Conservation (phyloP, 2,113 vertebrate species). For the Cardinalis cardinalis region DNA sequence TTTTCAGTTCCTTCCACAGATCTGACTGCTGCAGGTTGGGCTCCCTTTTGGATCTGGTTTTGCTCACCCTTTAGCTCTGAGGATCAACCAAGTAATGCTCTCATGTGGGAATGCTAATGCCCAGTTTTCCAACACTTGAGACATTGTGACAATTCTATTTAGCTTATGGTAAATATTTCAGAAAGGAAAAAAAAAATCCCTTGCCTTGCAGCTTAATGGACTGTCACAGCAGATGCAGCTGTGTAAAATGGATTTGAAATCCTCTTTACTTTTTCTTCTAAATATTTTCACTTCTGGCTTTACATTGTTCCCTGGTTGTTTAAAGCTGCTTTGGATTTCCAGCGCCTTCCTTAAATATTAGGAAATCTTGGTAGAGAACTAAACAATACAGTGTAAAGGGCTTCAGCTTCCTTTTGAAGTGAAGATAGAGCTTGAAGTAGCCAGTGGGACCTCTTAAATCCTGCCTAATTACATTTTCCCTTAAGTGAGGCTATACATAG, state of each 20-base stretch:
- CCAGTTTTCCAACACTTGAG: conserved; percentile 39
- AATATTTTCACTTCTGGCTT: conserved; percentile 46
- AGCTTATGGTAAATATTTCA: conserved; percentile 65
- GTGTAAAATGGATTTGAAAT: conserved; percentile 53
- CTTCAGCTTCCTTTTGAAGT: neutral
- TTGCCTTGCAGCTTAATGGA: conserved; percentile 50
- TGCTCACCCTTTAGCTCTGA: neutral
- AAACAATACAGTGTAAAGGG: neutral
- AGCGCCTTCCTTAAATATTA: neutral
- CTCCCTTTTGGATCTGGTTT: conserved; percentile 41
- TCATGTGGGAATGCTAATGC: conserved; percentile 56
- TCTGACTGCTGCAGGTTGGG: neutral
- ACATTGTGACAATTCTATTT: conserved; percentile 58
- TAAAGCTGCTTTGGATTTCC: conserved; percentile 3
- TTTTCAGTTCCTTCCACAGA: neutral
- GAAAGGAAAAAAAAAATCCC: neutral
- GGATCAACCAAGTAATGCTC: conserved; percentile 29
- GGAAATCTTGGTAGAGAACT: neutral
- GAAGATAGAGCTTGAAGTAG: neutral
- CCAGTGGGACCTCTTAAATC: neutral
- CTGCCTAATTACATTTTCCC: neutral
- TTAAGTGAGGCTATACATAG: neutral
- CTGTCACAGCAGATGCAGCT: conserved; percentile 21
- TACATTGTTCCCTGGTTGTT: conserved; percentile 28
- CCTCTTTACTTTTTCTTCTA: conserved; percentile 31